These are phyloP conservation scores for Acrocephalus arundinaceus DNA, from an alignment of 2,113 vertebrate genomes.

Conservation along the genomic window DNA sequence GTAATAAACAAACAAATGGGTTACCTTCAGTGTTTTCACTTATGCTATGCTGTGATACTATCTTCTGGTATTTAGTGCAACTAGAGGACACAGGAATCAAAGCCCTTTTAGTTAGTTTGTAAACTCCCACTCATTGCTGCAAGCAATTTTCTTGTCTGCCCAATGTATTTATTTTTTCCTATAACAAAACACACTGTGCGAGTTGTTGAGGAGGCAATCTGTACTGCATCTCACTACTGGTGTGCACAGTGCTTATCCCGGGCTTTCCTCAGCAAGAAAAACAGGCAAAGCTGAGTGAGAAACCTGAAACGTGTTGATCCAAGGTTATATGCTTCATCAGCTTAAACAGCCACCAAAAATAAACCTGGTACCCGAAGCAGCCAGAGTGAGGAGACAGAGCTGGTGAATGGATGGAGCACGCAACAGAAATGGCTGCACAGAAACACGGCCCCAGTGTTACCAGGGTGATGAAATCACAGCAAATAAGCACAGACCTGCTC, in stretches of 20 bases:
- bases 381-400: not conserved
- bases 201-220: not conserved
- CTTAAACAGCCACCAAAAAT: not conserved
- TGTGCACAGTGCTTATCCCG: not conserved
- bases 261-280: not conserved
- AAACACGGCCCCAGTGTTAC: fast-evolving
- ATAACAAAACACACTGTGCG: not conserved
- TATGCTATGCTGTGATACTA: not conserved
- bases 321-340: not conserved
- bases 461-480: not conserved
- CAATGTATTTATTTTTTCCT: constrained; percentile 8
- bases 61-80: not conserved
- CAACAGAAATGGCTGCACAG: not conserved
- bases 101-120: constrained; percentile 4
- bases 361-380: not conserved
- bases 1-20: constrained; percentile 4
- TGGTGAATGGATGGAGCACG: fast-evolving
- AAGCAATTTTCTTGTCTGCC: constrained; percentile 28
- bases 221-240: not conserved
- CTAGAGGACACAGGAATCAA: not conserved
- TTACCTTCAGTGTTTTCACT: constrained; percentile 9
- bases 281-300: not conserved
- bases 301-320: not conserved
- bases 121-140: constrained; percentile 1
- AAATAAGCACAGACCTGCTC: not conserved